These are phyloP conservation scores for Diadromus collaris DNA, from an alignment of 2,888 invertebrate genomes.

Conservation along the genomic window DNA sequence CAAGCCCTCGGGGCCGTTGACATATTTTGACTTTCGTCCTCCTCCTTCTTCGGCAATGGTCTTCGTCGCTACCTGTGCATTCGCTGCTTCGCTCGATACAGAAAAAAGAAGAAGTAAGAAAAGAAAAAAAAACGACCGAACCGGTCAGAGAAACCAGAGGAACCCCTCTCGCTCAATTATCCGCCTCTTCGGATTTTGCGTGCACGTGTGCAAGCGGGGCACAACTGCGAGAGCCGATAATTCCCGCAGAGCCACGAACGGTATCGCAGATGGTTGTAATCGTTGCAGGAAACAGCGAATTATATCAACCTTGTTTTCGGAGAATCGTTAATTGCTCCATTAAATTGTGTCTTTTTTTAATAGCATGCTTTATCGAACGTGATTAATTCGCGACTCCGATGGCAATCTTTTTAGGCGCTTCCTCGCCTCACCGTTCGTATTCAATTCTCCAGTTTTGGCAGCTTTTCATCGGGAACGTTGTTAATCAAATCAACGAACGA, in stretches of 20 bases:
- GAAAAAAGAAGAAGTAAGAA: neutral
- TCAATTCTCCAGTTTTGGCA: neutral
- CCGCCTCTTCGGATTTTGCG: conserved; percentile 52
- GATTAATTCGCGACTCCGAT: neutral
- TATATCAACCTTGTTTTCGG: conserved; percentile 37
- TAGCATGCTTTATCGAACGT: neutral
- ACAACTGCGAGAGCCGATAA: conserved; percentile 1
- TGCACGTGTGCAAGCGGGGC: conserved; percentile 48
- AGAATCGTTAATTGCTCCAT: neutral
- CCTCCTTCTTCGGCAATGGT: conserved; percentile 18
- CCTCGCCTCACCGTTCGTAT: no score
- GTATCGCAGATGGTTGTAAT: conserved; percentile 67
- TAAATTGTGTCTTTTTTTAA: neutral
- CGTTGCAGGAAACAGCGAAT: conserved; percentile 70
- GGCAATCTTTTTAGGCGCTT: no score
- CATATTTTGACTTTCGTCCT: conserved; percentile 75
- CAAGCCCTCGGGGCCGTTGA: conserved; percentile 73
- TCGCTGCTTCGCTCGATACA: neutral
- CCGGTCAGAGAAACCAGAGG: conserved; percentile 28
- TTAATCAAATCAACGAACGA: conserved; percentile 15
- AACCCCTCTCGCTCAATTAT: conserved; percentile 51
- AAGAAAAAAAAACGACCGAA: conserved; percentile 20
- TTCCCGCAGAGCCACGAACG: conserved; percentile 10
- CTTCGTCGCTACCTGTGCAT: conserved; percentile 7
- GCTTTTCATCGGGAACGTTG: neutral